phyloP scores from a whole-genome alignment of 64 coral and sea anemone species.

The Stichodactyla mertensii region DNA sequence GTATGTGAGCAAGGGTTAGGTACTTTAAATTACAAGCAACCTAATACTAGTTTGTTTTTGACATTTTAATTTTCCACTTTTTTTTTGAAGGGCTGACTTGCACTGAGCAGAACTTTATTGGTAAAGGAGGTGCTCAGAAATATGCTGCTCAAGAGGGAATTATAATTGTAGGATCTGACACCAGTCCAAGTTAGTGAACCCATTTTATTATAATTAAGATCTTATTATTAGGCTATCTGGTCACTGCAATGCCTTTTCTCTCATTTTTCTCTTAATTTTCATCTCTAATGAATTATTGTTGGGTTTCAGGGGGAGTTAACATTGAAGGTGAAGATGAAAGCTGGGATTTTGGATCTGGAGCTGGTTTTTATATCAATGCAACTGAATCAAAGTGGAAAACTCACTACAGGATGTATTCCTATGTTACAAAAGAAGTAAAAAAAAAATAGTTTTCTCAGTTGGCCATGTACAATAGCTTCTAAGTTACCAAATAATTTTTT shows the following conservation, averaged over 20 bases:
- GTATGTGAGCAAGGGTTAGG: too few species aligned
- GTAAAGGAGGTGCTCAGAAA: constrained; percentile 72
- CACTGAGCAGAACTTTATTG: constrained; percentile 90
- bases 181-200: constrained; percentile 80
- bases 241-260: too few species aligned
- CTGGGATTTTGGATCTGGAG: constrained; percentile 96
- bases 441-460: not conserved
- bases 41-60: too few species aligned
- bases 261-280: too few species aligned
- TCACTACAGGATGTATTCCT: constrained; percentile 97
- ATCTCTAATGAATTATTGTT: not conserved
- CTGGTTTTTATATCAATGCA: constrained; percentile 94
- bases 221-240: too few species aligned
- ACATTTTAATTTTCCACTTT: not conserved
- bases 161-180: constrained; percentile 88
- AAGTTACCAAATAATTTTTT: not conserved
- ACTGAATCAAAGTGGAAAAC: constrained; percentile 96
- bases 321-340: constrained; percentile 94
- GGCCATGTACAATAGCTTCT: not conserved
- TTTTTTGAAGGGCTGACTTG: constrained; percentile 73
- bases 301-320: constrained; percentile 61
- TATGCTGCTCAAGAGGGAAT: constrained; percentile 78
- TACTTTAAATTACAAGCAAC: too few species aligned
- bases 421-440: constrained; percentile 97
- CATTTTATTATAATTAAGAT: too few species aligned